A percentile compares a stretch with the other conserved stretches of the same genome.
Evolutionary conservation across 2,113 vertebrate species (phyloP).

Genomic region (Rhabdomys dilectus): DNA sequence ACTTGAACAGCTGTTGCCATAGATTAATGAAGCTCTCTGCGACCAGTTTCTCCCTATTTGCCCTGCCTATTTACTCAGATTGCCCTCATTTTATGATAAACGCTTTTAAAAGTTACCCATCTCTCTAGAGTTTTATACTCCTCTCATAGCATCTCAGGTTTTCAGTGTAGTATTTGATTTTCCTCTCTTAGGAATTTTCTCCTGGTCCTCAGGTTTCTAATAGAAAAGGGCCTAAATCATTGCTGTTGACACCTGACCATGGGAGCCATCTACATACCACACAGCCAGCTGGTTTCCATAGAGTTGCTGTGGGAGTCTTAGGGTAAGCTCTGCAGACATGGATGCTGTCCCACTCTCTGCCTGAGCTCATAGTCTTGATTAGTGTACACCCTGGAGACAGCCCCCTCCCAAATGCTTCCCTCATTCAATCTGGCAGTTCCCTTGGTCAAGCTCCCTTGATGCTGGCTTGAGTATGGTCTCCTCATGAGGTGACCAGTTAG

Average conservation of each 20-base stretch:
- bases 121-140: not conserved
- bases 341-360: too few relatives aligned
- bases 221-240: not conserved
- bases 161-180: not conserved
- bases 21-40: too few relatives aligned
- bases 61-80: too few relatives aligned
- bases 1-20: too few relatives aligned
- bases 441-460: not conserved
- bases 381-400: not conserved
- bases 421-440: not conserved
- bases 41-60: not conserved
- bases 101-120: too few relatives aligned
- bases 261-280: not conserved
- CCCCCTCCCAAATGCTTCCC: not conserved
- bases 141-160: not conserved
- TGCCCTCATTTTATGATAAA: too few relatives aligned
- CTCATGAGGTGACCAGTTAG: not conserved
- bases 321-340: not conserved
- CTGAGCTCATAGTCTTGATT: not conserved
- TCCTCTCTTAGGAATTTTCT: not conserved
- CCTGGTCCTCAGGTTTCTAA: not conserved
- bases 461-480: not conserved
- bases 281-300: not conserved
- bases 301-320: not conserved
- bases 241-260: not conserved